These are phyloP conservation scores for Telmatochromis sp. DNA, from an alignment of 2,113 vertebrate genomes.

Conservation along the genomic window DNA sequence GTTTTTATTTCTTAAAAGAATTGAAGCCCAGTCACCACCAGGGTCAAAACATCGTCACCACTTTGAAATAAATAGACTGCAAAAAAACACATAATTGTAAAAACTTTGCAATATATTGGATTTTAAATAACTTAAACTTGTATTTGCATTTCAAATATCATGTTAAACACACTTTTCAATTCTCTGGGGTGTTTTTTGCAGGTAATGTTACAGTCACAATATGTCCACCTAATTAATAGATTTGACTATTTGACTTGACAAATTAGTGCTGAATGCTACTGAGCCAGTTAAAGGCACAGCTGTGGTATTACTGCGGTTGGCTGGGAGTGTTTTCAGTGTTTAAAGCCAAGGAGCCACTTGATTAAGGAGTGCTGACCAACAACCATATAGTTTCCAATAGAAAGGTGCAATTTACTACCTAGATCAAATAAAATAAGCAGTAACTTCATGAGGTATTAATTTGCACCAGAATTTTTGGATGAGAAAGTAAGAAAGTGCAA, in stretches of 20 bases:
- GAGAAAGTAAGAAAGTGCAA: background rate
- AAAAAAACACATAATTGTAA: background rate
- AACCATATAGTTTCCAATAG: background rate
- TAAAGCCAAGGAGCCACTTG: background rate
- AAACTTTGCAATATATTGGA: background rate
- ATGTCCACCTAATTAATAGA: background rate
- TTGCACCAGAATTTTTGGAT: accelerated
- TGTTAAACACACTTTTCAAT: background rate
- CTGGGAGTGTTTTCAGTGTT: background rate
- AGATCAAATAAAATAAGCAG: background rate
- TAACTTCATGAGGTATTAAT: background rate
- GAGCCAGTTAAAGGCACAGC: background rate
- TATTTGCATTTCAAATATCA: background rate
- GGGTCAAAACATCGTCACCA: background rate
- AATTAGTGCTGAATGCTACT: background rate
- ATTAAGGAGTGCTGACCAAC: background rate
- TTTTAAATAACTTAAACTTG: background rate
- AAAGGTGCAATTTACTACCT: background rate
- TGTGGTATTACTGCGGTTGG: background rate
- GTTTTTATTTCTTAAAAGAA: background rate
- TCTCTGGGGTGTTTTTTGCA: background rate
- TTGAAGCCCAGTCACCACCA: background rate
- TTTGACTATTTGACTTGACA: background rate
- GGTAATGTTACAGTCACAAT: background rate
- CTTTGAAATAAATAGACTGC: background rate